A percentile compares a stretch with the other conserved stretches of the same genome.
These are phyloP conservation scores for Thinocorus orbignyianus DNA, from an alignment of 2,113 vertebrate species.

Conservation along the genomic window DNA sequence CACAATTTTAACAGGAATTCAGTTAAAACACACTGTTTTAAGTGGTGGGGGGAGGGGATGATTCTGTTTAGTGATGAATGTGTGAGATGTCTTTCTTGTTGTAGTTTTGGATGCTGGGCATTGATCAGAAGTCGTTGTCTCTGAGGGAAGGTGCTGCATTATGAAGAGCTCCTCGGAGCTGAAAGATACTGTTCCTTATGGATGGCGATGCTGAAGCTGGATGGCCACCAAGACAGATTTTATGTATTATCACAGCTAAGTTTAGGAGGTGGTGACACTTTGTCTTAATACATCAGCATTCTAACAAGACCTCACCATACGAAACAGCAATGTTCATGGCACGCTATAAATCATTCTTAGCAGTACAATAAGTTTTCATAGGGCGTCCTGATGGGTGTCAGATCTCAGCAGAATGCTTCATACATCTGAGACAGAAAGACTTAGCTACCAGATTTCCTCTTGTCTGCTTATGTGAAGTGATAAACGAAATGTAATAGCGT, in stretches of 20 bases:
- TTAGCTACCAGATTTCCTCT: neutral
- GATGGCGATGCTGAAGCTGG: constrained; percentile 5
- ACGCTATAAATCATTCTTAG: constrained; percentile 58
- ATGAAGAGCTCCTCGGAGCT: neutral
- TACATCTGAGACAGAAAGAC: neutral
- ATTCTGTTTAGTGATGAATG: neutral
- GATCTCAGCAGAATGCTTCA: constrained; percentile 19
- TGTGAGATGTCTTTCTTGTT: neutral
- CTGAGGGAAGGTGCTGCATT: neutral
- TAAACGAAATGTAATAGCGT: neutral
- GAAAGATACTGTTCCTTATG: neutral
- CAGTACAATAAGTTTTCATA: constrained; percentile 6
- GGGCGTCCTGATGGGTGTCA: constrained; percentile 4
- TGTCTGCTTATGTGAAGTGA: neutral
- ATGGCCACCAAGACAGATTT: constrained; percentile 23
- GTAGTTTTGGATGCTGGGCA: neutral
- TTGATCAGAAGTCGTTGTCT: neutral
- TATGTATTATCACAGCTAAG: constrained; percentile 35
- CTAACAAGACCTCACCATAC: constrained; percentile 49
- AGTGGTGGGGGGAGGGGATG: neutral
- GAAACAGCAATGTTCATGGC: constrained; percentile 21
- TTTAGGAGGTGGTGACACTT: constrained; percentile 51
- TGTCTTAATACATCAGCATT: constrained; percentile 63
- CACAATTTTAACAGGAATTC: neutral
- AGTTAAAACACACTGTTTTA: neutral